phyloP scores from a whole-genome alignment of 2,888 invertebrate genomes.

The Heterodera filipjevi region DNA sequence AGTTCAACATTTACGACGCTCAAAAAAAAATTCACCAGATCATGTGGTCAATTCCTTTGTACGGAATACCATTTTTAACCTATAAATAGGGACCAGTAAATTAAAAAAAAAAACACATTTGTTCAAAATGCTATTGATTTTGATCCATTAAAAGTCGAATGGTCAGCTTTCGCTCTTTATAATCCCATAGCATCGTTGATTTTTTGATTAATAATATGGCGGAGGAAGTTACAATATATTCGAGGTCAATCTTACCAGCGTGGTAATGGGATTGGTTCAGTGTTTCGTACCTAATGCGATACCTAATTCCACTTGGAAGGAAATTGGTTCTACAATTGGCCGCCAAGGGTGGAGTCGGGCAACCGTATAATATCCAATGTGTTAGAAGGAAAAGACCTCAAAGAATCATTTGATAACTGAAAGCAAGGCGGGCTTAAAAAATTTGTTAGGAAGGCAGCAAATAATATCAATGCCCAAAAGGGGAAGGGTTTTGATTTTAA shows the following conservation, averaged over 20 bases:
- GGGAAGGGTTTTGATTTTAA: conserved; percentile 20
- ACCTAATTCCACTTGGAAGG: conserved; percentile 6
- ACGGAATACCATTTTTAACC: not conserved
- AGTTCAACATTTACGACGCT: not conserved
- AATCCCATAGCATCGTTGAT: not conserved
- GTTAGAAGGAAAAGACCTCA: conserved; percentile 1
- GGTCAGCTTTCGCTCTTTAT: not conserved
- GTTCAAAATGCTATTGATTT: not conserved
- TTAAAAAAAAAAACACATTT: too few species aligned
- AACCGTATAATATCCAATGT: conserved; percentile 1
- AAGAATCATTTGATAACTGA: conserved; percentile 1
- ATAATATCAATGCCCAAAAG: conserved; percentile 1
- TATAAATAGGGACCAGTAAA: too few species aligned
- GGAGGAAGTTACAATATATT: not conserved
- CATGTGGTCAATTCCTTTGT: not conserved
- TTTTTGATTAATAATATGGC: not conserved
- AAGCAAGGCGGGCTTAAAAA: not conserved
- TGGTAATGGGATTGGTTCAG: not conserved
- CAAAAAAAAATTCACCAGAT: not conserved
- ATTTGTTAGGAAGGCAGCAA: conserved; percentile 9
- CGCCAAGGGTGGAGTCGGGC: conserved; percentile 15
- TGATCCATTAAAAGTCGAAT: not conserved
- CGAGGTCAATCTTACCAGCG: conserved; percentile 14
- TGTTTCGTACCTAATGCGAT: conserved; percentile 16
- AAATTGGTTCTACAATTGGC: conserved; percentile 9